Evolutionary conservation across 2,113 vertebrate genomes (phyloP).

Genomic region (Cheilinus undulatus): DNA sequence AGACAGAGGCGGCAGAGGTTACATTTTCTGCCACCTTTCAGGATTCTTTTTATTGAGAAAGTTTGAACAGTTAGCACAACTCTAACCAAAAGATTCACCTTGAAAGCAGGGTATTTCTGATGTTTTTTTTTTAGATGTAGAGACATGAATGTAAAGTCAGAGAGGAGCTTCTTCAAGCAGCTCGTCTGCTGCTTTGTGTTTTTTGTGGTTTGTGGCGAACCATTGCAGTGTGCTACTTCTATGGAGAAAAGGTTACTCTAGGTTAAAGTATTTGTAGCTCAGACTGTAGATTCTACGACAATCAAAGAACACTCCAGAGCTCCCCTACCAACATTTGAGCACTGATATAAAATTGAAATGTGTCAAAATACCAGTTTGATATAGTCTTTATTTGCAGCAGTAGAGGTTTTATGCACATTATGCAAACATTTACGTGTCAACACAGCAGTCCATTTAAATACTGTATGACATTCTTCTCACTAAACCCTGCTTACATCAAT

Average conservation of each 20-base stretch:
- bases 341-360: too few species aligned
- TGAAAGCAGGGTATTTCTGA: not conserved
- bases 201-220: constrained; percentile 56
- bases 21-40: constrained; percentile 2
- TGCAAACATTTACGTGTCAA: too few species aligned
- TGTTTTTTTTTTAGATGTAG: not conserved
- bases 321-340: too few species aligned
- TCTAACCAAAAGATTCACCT: too few species aligned
- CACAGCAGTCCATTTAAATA: too few species aligned
- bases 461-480: too few species aligned
- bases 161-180: not conserved
- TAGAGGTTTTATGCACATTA: too few species aligned
- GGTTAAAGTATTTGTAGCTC: constrained; percentile 5
- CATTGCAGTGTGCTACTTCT: constrained; percentile 5
- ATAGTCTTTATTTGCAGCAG: too few species aligned
- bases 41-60: not conserved
- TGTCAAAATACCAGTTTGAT: too few species aligned
- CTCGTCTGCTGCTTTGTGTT: constrained; percentile 22
- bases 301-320: too few species aligned
- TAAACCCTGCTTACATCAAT: too few species aligned
- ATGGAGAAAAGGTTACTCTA: constrained; percentile 6
- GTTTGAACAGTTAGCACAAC: not conserved
- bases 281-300: too few species aligned
- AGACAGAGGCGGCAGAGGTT: constrained; percentile 3
- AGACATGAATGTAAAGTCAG: not conserved